These are phyloP conservation scores for Chelonus insularis DNA, from an alignment of 1,140 invertebrate species.

Conservation along the genomic window DNA sequence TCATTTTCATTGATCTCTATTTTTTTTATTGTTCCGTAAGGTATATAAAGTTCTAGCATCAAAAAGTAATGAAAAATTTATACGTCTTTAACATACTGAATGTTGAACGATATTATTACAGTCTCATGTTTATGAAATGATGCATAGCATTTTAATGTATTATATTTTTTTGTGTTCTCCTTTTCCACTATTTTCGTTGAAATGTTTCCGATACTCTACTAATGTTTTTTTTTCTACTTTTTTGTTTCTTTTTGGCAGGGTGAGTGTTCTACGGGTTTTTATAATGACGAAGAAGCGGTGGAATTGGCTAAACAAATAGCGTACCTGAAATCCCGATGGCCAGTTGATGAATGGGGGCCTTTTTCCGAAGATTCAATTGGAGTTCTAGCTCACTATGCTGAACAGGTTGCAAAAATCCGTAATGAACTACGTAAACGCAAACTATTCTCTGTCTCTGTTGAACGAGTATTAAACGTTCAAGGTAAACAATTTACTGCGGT, in stretches of 20 bases:
- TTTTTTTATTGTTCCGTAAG: conserved; percentile 1
- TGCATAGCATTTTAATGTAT: conserved; percentile 7
- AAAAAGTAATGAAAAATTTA: background rate
- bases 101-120: background rate
- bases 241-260: conserved; percentile 58
- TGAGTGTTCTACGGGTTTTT: conserved; percentile 81
- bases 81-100: background rate
- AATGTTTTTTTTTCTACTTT: conserved; percentile 1
- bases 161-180: no score
- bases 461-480: conserved; percentile 85
- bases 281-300: conserved; percentile 82
- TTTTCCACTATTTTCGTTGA: no score
- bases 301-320: conserved; percentile 76
- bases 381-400: conserved; percentile 84
- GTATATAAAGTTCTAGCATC: background rate
- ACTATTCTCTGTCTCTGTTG: conserved; percentile 79
- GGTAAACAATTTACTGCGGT: conserved; percentile 88
- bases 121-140: conserved; percentile 8
- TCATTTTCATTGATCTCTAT: conserved; percentile 8
- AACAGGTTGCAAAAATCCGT: conserved; percentile 81
- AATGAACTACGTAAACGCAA: conserved; percentile 75
- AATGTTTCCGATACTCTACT: no score
- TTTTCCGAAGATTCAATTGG: conserved; percentile 77
- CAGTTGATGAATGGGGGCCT: conserved; percentile 70
- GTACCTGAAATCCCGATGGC: conserved; percentile 74